Evolutionary conservation across 2,113 vertebrate genomes (phyloP).

Genomic region (Protobothrops flavoviridis): DNA sequence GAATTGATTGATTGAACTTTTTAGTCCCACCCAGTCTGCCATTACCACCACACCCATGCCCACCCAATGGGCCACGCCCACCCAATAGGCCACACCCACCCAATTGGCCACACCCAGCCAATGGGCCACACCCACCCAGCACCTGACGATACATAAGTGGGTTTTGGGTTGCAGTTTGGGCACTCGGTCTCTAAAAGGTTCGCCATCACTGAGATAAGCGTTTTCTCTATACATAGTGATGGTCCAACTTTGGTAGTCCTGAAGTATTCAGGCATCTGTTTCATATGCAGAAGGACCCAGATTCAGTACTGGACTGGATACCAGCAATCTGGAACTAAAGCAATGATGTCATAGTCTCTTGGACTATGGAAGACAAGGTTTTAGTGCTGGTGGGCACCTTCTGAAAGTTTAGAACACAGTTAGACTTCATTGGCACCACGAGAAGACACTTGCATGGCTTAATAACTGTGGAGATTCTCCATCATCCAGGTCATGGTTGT

Average conservation of each 20-base stretch:
- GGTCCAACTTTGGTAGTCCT: background rate
- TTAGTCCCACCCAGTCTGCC: too few relatives aligned
- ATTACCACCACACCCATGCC: too few relatives aligned
- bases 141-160: too few relatives aligned
- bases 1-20: too few relatives aligned
- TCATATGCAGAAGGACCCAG: background rate
- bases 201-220: background rate
- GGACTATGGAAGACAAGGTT: background rate
- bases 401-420: background rate
- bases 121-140: too few relatives aligned
- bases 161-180: too few relatives aligned
- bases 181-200: too few relatives aligned
- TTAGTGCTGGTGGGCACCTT: background rate
- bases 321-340: background rate
- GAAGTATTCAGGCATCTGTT: background rate
- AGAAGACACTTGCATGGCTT: background rate
- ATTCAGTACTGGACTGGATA: background rate
- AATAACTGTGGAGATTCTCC: background rate
- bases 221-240: background rate
- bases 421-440: background rate
- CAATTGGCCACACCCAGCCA: too few relatives aligned
- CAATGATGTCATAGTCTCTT: background rate
- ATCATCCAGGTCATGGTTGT: background rate
- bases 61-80: too few relatives aligned
- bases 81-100: too few relatives aligned